Conservation (phyloP, 2,113 vertebrate genomes). For the Halcyon malimbica region DNA sequence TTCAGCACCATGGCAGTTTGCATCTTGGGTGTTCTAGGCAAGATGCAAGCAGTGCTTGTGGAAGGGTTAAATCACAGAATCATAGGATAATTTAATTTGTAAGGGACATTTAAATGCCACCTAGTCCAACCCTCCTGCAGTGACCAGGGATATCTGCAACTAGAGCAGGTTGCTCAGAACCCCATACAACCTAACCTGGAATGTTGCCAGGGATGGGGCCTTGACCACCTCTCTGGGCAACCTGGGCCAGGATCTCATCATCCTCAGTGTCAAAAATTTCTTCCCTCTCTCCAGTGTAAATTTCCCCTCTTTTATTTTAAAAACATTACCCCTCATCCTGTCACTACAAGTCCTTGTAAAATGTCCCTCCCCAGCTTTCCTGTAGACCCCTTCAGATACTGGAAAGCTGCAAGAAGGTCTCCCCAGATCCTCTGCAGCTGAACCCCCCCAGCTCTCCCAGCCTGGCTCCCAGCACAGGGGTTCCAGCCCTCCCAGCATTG, state of each 20-base stretch:
- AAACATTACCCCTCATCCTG: accelerated
- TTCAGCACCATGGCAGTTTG: background rate
- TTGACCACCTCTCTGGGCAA: background rate
- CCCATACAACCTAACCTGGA: background rate
- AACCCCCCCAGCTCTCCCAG: background rate
- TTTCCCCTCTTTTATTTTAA: background rate
- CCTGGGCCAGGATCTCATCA: background rate
- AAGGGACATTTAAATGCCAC: background rate
- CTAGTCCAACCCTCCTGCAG: background rate
- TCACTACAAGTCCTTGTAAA: accelerated
- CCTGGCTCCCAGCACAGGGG: accelerated
- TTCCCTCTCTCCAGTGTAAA: background rate
- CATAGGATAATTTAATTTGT: background rate
- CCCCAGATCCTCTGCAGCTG: background rate
- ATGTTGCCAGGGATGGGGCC: background rate
- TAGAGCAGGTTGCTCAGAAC: background rate
- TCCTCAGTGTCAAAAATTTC: accelerated
- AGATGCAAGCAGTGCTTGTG: background rate
- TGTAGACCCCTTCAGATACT: background rate
- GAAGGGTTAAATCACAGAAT: background rate
- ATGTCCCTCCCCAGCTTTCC: background rate
- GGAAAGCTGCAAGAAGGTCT: accelerated
- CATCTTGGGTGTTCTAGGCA: background rate
- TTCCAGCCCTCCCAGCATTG: background rate
- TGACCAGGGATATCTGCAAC: background rate